Conservation (phyloP, 2,797 vertebrate genomes). For the Takifugu rubripes region DNA sequence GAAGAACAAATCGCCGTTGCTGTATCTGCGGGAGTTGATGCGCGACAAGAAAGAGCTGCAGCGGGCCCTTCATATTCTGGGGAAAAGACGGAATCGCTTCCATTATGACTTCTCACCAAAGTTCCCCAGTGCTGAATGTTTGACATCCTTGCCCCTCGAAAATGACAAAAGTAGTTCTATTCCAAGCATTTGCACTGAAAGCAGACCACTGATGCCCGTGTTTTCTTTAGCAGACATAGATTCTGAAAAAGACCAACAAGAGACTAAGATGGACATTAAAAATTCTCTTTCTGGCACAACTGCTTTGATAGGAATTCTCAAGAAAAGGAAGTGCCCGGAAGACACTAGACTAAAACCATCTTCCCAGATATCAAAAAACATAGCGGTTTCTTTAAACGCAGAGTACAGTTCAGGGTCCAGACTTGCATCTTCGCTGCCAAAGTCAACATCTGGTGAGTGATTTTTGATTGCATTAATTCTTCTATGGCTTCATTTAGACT, state of each 20-base stretch:
- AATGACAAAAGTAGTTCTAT: slow-evolving; percentile 78
- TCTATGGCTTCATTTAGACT: background rate
- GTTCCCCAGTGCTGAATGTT: slow-evolving; percentile 79
- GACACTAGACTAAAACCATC: slow-evolving; percentile 83
- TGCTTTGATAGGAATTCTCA: slow-evolving; percentile 96
- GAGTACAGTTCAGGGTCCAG: slow-evolving; percentile 85
- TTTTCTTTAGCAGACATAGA: slow-evolving; percentile 72
- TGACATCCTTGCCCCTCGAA: slow-evolving; percentile 76
- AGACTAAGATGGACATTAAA: slow-evolving; percentile 80
- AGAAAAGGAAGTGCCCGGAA: slow-evolving; percentile 94
- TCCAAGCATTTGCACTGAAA: slow-evolving; percentile 84
- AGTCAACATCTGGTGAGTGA: slow-evolving; percentile 86
- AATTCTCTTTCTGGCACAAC: slow-evolving; percentile 85
- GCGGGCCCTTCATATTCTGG: slow-evolving; percentile 89
- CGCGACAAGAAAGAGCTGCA: slow-evolving; percentile 95
- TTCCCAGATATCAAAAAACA: slow-evolving; percentile 85
- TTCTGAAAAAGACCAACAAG: slow-evolving; percentile 82
- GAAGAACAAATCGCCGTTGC: slow-evolving; percentile 90
- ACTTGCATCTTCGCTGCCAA: slow-evolving; percentile 85
- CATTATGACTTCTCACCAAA: slow-evolving; percentile 86
- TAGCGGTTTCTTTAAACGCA: slow-evolving; percentile 81
- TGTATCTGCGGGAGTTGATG: slow-evolving; percentile 95
- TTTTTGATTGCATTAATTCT: background rate
- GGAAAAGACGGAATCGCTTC: slow-evolving; percentile 86
- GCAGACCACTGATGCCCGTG: slow-evolving; percentile 79